Percentiles rank a stretch among this genome's conserved stretches.
Evolutionary conservation across 1,140 invertebrate species (phyloP).

Genomic region (Drosophila subpulchrella): DNA sequence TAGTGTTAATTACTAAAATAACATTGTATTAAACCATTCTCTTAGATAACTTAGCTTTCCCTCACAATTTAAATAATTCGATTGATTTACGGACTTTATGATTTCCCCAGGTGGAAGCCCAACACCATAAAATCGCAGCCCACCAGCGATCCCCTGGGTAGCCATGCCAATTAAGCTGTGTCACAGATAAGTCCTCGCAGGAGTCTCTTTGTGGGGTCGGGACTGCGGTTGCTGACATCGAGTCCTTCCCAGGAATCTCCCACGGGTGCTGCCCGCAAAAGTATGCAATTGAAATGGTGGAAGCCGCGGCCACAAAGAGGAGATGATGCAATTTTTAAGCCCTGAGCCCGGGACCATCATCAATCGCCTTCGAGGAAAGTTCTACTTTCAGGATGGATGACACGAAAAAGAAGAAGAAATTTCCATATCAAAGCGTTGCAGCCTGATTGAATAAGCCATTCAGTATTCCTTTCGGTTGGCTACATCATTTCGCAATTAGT

Average conservation of each 20-base stretch:
- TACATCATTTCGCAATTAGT: constrained; percentile 48
- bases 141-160: constrained; percentile 85
- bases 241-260: constrained; percentile 30
- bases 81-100: neutral
- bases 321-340: constrained; percentile 30
- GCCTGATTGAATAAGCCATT: constrained; percentile 24
- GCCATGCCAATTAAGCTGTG: constrained; percentile 82
- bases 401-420: neutral
- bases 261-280: constrained; percentile 20
- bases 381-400: constrained; percentile 3
- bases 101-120: constrained; percentile 88
- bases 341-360: neutral
- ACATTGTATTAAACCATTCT: too few relatives aligned
- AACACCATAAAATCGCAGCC: constrained; percentile 92
- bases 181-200: constrained; percentile 16
- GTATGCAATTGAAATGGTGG: constrained; percentile 39
- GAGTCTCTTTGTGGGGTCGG: constrained; percentile 16
- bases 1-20: too few relatives aligned
- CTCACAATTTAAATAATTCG: neutral
- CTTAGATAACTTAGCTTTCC: too few relatives aligned
- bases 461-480: constrained; percentile 7
- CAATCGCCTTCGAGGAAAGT: neutral
- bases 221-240: constrained; percentile 6
- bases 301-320: constrained; percentile 9
- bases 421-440: constrained; percentile 37